A percentile compares a stretch with the other conserved stretches of the same genome.
These are phyloP conservation scores for Pelusios castaneus DNA, from an alignment of 2,113 vertebrate species.

Conservation along the genomic window DNA sequence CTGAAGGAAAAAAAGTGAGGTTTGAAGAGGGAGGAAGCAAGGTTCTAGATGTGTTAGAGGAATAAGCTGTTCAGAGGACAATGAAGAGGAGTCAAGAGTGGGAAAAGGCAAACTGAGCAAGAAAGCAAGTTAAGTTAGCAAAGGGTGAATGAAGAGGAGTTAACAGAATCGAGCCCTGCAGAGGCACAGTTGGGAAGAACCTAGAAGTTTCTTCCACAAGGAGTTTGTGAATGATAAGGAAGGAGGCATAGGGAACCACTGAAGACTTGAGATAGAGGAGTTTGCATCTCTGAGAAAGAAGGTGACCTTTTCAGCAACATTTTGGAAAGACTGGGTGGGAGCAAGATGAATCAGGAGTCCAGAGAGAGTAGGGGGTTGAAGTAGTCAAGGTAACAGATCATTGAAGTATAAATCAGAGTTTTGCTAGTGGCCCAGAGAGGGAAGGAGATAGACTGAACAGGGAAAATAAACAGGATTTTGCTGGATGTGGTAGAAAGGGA, in stretches of 20 bases:
- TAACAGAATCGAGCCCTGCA: neutral
- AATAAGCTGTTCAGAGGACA: accelerated
- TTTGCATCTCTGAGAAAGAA: neutral
- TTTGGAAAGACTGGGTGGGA: neutral
- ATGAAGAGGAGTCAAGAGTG: neutral
- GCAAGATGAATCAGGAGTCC: neutral
- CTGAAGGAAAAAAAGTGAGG: neutral
- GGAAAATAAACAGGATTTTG: neutral
- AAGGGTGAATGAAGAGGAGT: neutral
- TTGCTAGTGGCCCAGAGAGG: neutral
- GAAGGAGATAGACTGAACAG: neutral
- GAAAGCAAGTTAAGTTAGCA: neutral
- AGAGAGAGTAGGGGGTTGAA: neutral
- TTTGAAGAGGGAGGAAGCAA: neutral
- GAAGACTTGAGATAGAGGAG: neutral
- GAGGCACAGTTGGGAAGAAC: neutral
- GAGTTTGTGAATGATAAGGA: neutral
- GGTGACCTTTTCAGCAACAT: neutral
- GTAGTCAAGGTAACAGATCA: neutral
- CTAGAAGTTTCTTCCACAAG: neutral
- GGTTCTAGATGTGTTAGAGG: neutral
- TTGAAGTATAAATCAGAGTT: neutral
- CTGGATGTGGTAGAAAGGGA: neutral
- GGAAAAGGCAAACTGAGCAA: neutral
- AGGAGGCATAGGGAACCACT: neutral